Evolutionary conservation across 1,140 invertebrate species (phyloP).

Genomic region (Tetramorium simillimum): DNA sequence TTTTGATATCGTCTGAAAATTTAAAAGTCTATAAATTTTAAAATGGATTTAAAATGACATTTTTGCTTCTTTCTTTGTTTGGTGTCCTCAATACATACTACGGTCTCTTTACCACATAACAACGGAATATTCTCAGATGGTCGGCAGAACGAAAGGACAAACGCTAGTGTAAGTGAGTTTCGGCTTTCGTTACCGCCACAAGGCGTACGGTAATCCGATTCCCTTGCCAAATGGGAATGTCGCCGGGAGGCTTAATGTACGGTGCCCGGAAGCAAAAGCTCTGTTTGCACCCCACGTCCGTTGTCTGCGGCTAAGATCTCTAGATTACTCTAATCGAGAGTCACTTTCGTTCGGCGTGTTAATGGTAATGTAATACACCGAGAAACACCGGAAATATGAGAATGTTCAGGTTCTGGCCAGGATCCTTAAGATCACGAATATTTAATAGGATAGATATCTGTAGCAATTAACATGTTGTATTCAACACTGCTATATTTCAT

Average conservation of each 20-base stretch:
- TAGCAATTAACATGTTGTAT: slow-evolving; percentile 15
- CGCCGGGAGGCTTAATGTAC: slow-evolving; percentile 53
- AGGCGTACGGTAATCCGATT: slow-evolving; percentile 62
- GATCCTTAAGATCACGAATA: slow-evolving; percentile 29
- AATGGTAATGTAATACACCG: slow-evolving; percentile 54
- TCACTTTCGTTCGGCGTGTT: slow-evolving; percentile 54
- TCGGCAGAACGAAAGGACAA: slow-evolving; percentile 36
- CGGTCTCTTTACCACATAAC: slow-evolving; percentile 5
- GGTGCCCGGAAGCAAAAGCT: slow-evolving; percentile 51
- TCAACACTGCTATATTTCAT: neutral
- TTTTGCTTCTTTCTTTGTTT: neutral
- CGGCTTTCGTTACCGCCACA: slow-evolving; percentile 58
- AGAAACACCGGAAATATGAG: slow-evolving; percentile 49
- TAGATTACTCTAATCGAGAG: slow-evolving; percentile 59
- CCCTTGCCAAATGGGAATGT: slow-evolving; percentile 63
- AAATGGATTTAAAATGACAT: neutral
- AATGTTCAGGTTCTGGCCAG: neutral
- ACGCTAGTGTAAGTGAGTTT: slow-evolving; percentile 54
- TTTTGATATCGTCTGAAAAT: no score
- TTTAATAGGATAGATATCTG: slow-evolving; percentile 11
- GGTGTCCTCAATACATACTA: neutral
- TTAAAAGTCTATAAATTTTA: neutral
- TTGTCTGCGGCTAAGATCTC: slow-evolving; percentile 53
- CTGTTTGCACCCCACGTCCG: slow-evolving; percentile 44
- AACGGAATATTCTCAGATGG: slow-evolving; percentile 37